phyloP scores from a whole-genome alignment of 2,888 invertebrate species.

The Rhimphoctona megacephalus region DNA sequence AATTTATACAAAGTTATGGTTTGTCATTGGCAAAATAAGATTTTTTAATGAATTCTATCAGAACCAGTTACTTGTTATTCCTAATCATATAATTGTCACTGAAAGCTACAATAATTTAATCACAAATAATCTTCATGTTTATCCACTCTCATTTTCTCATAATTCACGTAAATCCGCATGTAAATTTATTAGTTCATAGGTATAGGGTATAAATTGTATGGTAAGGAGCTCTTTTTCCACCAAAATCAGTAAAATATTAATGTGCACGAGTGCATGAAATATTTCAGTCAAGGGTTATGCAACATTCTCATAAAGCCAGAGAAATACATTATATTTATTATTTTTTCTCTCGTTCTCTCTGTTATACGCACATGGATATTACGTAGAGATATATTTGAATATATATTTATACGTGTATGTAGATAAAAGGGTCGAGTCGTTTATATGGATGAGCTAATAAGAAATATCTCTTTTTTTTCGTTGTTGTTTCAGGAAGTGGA shows the following conservation, averaged over 20 bases:
- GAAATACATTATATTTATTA: conserved; percentile 22
- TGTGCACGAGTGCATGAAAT: conserved; percentile 59
- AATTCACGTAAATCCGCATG: neutral
- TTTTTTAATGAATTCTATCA: neutral
- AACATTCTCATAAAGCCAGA: conserved; percentile 30
- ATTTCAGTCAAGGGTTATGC: conserved; percentile 24
- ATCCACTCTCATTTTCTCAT: neutral
- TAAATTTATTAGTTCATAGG: neutral
- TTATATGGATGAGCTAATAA: conserved; percentile 60
- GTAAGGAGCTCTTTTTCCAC: conserved; percentile 1
- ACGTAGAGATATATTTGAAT: too few relatives aligned
- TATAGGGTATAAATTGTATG: neutral
- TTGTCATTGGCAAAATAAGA: neutral
- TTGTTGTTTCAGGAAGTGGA: conserved; percentile 89
- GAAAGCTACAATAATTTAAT: neutral
- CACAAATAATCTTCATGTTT: neutral
- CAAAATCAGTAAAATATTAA: conserved; percentile 36
- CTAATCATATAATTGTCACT: neutral
- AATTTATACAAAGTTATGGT: too few relatives aligned
- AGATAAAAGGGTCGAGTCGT: conserved; percentile 23
- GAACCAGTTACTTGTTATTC: neutral
- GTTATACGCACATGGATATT: conserved; percentile 33
- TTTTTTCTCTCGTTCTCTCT: conserved; percentile 25
- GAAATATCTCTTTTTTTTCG: conserved; percentile 69
- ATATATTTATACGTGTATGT: neutral